Conservation (phyloP, 64 coral and sea anemone species). For the Acropora yongei region DNA sequence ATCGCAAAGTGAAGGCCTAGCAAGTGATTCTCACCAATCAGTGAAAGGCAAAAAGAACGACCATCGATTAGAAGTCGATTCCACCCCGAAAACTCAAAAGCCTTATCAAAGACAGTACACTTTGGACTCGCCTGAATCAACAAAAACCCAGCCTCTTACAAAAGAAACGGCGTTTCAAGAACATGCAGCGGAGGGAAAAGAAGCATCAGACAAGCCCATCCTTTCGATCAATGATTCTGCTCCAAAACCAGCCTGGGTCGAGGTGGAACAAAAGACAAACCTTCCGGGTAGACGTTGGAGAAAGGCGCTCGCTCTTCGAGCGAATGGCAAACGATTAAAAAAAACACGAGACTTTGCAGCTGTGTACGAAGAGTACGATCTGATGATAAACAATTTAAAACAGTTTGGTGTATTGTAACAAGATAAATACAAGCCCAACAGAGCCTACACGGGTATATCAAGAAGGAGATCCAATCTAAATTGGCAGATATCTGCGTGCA, state of each 20-base stretch:
- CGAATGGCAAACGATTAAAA: neutral
- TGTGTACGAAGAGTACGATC: slow-evolving; percentile 22
- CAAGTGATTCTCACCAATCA: neutral
- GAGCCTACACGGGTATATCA: too few relatives aligned
- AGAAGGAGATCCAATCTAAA: too few relatives aligned
- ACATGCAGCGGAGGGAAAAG: neutral
- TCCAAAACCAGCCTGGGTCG: neutral
- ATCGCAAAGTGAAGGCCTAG: neutral
- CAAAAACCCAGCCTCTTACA: neutral
- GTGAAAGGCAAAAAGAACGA: neutral
- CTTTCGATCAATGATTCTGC: neutral
- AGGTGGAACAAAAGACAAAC: neutral
- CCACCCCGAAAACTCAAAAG: neutral
- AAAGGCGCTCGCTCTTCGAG: neutral
- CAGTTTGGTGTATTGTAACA: slow-evolving; percentile 9
- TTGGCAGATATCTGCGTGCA: too few relatives aligned
- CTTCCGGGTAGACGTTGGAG: neutral
- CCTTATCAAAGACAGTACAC: neutral
- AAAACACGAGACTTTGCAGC: slow-evolving; percentile 3
- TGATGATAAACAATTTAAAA: slow-evolving; percentile 19
- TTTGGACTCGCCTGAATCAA: neutral
- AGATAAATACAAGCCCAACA: too few relatives aligned
- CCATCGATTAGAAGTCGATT: neutral
- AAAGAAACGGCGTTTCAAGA: neutral
- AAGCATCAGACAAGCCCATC: neutral